Base-by-base conservation (phyloP, 2,888 invertebrate species). In the Willowsia nigromaculata region DNA sequence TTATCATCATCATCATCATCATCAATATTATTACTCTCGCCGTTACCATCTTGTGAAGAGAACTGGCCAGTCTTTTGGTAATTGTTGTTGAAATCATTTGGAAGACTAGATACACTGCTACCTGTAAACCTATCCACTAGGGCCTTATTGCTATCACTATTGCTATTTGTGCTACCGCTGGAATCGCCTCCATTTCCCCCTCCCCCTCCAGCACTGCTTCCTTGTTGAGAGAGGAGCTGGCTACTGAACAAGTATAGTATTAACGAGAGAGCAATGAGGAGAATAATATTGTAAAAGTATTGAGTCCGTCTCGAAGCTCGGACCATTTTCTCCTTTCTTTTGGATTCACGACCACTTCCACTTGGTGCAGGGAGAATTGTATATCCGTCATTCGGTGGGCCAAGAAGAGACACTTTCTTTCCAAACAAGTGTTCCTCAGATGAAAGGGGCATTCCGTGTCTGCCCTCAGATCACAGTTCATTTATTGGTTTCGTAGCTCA, bases 271-370 rank as follows among this genome's bases (percentile, higher is more conserved):
- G 37, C 83, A 82, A 90, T 86, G 13, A 90, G 90, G 18, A 90
- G 47, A 13, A 90, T 43, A 40, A 90, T 83, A 68, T 90, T 90
- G 37, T 90, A 90, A 83, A 90, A 86, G 33, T 86, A 90, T 56
- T 85, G 82, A 53, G 82, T 82, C 43, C 90, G 53, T 43, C 81
- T 56, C 11, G 83, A 62, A 15, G 82, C 74, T 68, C 85, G 74
- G 50, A 53, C 33, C 82, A 62, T 62, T 76, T 76, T 85, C 56
- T 53, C 53, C 37, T 22, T 65, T 65, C 40, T 15, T 62, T 74
- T 59, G 9, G 30, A 33, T 53, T 56, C 50, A 37, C 76, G 47
- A 1, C 33, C 13, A 47, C 76, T 76, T 6, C 33, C 2, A 47
- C 62, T 27, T 18, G 27, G 18, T 5, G 76, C 27, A 25, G 25